Conservation (phyloP, 2,113 vertebrate species). For the Nesogale talazaci region DNA sequence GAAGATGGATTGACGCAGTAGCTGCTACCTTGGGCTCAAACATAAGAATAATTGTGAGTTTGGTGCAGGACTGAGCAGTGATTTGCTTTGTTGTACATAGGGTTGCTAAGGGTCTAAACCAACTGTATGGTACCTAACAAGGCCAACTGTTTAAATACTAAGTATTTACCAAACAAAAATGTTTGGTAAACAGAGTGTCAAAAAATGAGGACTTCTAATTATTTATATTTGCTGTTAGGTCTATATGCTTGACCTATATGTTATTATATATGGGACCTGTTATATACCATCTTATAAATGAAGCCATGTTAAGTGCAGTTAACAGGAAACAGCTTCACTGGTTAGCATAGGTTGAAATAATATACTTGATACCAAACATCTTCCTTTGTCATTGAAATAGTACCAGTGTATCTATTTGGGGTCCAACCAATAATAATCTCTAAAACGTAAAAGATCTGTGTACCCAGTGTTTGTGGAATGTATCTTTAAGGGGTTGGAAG, state of each 20-base stretch:
- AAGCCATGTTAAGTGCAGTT: not conserved
- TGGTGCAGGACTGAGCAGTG: no score
- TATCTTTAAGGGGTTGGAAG: not conserved
- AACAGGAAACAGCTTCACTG: not conserved
- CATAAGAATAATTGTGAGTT: no score
- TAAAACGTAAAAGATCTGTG: not conserved
- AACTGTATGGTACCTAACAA: no score
- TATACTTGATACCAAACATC: conserved; percentile 17
- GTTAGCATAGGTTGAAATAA: not conserved
- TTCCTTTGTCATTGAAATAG: not conserved
- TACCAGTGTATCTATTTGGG: not conserved
- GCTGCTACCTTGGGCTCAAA: no score
- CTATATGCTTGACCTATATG: no score
- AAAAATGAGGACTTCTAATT: not conserved
- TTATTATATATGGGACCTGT: not conserved
- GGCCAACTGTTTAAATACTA: not conserved
- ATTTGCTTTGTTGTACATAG: no score
- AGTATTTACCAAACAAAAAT: not conserved
- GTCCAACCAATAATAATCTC: not conserved
- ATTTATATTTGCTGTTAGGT: not conserved
- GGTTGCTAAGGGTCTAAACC: no score
- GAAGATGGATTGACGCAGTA: no score
- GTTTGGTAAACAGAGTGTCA: not conserved
- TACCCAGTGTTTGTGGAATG: not conserved
- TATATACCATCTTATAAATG: not conserved